Percentiles rank a stretch among this genome's conserved stretches.
phyloP scores from a whole-genome alignment of 2,113 vertebrate genomes.

The Hydrochoerus hydrochaeris region DNA sequence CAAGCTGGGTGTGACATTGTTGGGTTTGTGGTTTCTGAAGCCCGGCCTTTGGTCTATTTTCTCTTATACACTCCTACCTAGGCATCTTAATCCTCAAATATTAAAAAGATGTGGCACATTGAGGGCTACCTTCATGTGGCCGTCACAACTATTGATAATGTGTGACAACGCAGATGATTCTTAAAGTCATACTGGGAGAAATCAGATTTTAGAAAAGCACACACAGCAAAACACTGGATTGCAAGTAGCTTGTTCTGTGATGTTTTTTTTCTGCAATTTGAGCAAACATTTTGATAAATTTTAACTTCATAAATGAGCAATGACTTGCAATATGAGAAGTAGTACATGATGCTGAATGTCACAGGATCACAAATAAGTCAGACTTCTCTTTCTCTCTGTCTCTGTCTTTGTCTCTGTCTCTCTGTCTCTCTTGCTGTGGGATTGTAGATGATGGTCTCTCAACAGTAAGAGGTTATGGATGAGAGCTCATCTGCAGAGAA shows the following conservation, averaged over 20 bases:
- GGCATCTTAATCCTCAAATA: slow-evolving; percentile 5
- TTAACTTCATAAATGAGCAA: neutral
- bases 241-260: neutral
- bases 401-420: no score
- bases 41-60: neutral
- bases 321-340: neutral
- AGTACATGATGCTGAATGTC: no score
- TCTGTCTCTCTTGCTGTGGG: no score
- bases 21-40: neutral
- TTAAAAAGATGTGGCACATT: neutral
- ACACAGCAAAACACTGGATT: neutral
- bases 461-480: no score
- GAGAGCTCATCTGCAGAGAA: no score
- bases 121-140: neutral
- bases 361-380: no score
- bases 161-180: neutral
- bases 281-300: neutral
- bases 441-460: no score
- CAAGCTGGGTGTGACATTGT: neutral
- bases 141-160: neutral
- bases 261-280: neutral
- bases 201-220: neutral
- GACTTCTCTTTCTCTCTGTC: no score
- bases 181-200: neutral
- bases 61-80: neutral